Evolutionary conservation across 2,797 vertebrate genomes (phyloP).

Genomic region (Allobates femoralis): DNA sequence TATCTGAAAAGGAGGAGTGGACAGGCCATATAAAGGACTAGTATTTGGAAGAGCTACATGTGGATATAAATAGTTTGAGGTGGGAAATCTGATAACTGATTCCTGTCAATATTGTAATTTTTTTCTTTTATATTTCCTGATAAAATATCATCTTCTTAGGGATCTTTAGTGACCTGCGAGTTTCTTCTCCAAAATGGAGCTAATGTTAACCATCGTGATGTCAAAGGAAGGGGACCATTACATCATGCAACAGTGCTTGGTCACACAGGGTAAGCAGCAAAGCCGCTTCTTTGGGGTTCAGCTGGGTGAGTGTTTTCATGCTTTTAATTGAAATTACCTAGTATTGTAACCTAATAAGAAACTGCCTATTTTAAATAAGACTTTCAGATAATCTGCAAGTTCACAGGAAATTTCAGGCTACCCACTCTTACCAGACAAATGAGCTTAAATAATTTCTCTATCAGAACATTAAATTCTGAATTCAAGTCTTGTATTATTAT

Average conservation of each 20-base stretch:
- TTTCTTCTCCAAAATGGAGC: slow-evolving; percentile 97
- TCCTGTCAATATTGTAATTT: neutral
- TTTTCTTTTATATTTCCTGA: neutral
- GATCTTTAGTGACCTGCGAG: slow-evolving; percentile 94
- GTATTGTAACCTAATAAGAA: neutral
- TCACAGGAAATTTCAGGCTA: neutral
- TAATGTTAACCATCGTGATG: slow-evolving; percentile 92
- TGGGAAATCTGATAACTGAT: no score
- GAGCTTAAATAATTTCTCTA: neutral
- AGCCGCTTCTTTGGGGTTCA: neutral
- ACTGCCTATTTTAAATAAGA: neutral
- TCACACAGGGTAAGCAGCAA: slow-evolving; percentile 87
- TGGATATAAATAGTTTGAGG: no score
- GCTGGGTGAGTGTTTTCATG: no score
- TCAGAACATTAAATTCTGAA: neutral
- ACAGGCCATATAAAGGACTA: no score
- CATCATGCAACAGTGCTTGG: slow-evolving; percentile 96
- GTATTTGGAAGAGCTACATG: no score
- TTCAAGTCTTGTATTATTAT: neutral
- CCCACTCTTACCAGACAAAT: neutral
- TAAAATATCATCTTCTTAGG: slow-evolving; percentile 73
- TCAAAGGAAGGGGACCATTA: slow-evolving; percentile 89
- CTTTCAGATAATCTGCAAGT: neutral
- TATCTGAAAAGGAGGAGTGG: no score
- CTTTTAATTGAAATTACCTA: neutral